These are phyloP conservation scores for Willisornis vidua DNA, from an alignment of 2,113 vertebrate genomes.

Conservation along the genomic window DNA sequence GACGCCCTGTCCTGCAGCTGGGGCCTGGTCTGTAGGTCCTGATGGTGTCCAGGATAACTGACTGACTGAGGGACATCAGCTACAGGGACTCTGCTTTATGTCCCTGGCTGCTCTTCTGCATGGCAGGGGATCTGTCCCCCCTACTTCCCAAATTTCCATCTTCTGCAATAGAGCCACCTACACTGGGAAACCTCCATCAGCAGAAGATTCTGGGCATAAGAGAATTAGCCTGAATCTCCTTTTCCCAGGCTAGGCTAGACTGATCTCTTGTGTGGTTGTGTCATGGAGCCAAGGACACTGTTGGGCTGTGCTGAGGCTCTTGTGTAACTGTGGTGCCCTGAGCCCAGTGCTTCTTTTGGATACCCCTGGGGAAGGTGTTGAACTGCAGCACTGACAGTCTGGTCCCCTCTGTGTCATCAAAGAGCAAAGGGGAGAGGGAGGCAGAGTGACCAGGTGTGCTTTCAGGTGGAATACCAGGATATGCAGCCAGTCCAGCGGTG, in stretches of 20 bases:
- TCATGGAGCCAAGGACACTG: neutral
- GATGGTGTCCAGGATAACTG: neutral
- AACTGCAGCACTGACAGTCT: rapidly evolving
- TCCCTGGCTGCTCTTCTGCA: neutral
- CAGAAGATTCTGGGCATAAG: neutral
- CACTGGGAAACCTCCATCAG: neutral
- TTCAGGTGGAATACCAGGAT: neutral
- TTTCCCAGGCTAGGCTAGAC: neutral
- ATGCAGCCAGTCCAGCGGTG: neutral
- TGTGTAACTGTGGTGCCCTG: rapidly evolving
- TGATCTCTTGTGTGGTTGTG: neutral
- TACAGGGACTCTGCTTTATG: neutral
- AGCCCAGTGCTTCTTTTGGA: neutral
- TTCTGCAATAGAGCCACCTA: neutral
- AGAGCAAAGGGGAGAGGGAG: neutral
- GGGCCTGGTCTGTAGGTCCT: neutral
- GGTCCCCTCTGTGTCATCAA: too few relatives aligned
- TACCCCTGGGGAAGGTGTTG: neutral
- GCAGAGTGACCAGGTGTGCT: neutral
- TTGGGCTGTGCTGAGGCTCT: neutral
- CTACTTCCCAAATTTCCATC: neutral
- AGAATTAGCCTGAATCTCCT: neutral
- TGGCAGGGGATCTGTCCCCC: neutral
- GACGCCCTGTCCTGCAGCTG: neutral
- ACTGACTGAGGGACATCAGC: neutral